Base-by-base conservation (phyloP, 2,888 invertebrate species). In the Drosophila suboccidentalis region DNA sequence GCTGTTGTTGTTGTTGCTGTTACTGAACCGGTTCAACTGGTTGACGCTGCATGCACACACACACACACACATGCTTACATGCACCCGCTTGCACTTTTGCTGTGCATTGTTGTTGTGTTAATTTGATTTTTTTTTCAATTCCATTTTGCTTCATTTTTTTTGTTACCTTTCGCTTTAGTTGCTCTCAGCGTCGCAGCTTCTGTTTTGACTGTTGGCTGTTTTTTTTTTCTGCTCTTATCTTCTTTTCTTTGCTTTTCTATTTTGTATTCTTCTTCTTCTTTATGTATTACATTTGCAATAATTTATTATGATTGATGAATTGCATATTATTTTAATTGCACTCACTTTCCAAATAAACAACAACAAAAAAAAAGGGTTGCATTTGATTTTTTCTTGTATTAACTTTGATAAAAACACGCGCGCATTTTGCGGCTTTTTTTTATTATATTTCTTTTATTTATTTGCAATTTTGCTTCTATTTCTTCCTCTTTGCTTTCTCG, bases 21-120 rank as follows among this genome's bases (percentile, higher is more conserved):
- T 54, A 70, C 64, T 46, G 55, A 78, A 82, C 82, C 82, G 87
- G 82, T 82, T 81, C 63, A 84, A 84, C 82, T 71, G 85, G 82
- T 82, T 78, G 53, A 65, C 47, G 54, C 62, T 51, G 54, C 81
- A 77, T 46, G 19, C 47, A 51, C 66, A n/a, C 41, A 39, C 49
- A 47, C 57, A 41, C 43, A 41, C 41, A 62, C 43, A 44, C 64
- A 55, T 44, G 46, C 36, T 34, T 29, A 50, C 22, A 49, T 8
- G 15, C 29, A 62, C 49, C 53, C 34, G 58, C 67, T 60, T 73
- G 73, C 74, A 74, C 73, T 73, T 73, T 73, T 67, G 46, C 15
- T 36, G 26, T n/a, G 36, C 53, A 15, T 57, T 65, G 38, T 66
- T 59, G 43, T 38, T 61, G 44, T 53, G 43, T 51, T 77, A 57